phyloP scores from a whole-genome alignment of 2,797 vertebrate genomes.

The Sciurus vulgaris region DNA sequence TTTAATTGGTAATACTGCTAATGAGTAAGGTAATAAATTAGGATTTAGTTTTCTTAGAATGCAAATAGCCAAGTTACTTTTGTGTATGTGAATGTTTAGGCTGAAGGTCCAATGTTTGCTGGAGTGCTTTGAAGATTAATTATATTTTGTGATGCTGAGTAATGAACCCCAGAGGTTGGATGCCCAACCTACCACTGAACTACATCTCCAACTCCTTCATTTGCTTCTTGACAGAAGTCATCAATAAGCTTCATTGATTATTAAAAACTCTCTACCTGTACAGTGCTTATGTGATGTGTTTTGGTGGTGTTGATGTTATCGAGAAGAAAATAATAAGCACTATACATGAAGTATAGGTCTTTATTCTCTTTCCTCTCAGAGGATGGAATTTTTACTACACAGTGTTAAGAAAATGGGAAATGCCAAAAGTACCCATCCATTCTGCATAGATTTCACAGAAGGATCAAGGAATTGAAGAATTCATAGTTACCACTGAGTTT shows the following conservation, averaged over 20 bases:
- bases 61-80: accelerated
- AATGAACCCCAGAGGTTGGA: too few species aligned
- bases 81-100: accelerated
- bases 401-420: neutral
- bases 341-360: neutral
- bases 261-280: neutral
- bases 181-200: neutral
- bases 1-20: neutral
- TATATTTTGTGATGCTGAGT: neutral
- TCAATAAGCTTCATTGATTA: neutral
- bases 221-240: neutral
- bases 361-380: neutral
- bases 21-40: neutral
- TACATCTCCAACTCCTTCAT: too few species aligned
- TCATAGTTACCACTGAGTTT: neutral
- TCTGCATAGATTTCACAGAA: neutral
- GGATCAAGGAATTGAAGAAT: neutral
- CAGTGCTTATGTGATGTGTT: neutral
- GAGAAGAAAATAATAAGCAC: neutral
- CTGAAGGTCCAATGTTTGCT: neutral
- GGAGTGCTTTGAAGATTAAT: neutral
- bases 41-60: neutral
- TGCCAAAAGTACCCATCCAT: neutral
- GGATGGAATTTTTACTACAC: accelerated
- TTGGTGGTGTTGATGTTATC: neutral